Base-by-base conservation (phyloP, 2,888 invertebrate genomes). In the Callimorpha dominula region DNA sequence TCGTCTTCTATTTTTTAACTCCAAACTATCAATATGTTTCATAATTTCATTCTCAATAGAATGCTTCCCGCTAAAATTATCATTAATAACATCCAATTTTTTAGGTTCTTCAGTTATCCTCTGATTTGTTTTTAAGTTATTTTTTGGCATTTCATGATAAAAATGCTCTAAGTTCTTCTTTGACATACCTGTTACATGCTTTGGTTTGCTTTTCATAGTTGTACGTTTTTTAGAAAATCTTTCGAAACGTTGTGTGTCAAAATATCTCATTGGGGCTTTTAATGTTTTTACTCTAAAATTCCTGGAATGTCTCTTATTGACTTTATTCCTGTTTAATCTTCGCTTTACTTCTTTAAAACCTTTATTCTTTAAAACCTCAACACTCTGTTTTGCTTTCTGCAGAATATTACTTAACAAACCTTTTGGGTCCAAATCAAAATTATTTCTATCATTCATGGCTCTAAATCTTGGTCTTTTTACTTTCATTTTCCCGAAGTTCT, bases 371-470 rank as follows among this genome's bases (percentile, higher is more conserved):
- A 85, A 70, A 43, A 70, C 65, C 20, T 70, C 70, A 17, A 82
- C 72, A 66, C 60, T 75, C 68, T 82, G 73, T 68, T 77, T 84
- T 17, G 85, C 78, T 84, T 85, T 57, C 85, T 80, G 76, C 12
- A 80, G 77, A 31, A 91, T 70, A 72, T 86, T 86, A 12, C 82
- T 82, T 4, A 89, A 67, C 40, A 89, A 67, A 12, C 73, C 73
- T 75, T 81, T 85, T 14, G 87, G 78, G 78, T 86, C 87, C 0
- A 81, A 72, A 72, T 88, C 86, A 42, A 8, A 83, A 81, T 8
- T 50, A 79, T 66, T 77, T 69, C 65, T 78, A 15, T 77, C 70
- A 64, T 43, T 75, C 80, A 71, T 78, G 70, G 69, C 76, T 73
- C 75, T 85, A 64, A 66, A 68, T 64, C 81, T 75, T 71, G 82